A percentile compares a stretch with the other conserved stretches of the same genome.
Evolutionary conservation across 2,113 vertebrate species (phyloP).

Genomic region (Trichechus manatus): DNA sequence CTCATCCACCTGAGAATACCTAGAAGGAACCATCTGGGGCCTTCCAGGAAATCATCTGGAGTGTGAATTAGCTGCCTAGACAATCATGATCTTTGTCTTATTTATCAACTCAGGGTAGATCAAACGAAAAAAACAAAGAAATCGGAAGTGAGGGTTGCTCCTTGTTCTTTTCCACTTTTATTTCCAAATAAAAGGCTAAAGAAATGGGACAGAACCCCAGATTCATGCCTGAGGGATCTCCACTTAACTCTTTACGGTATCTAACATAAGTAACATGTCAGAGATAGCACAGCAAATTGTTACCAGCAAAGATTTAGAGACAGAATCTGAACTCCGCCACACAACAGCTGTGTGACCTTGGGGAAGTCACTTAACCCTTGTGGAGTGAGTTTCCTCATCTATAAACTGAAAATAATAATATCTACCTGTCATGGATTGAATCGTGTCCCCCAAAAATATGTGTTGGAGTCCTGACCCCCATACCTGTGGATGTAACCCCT

Average conservation of each 20-base stretch:
- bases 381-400: neutral
- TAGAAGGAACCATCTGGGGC: constrained; percentile 6
- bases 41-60: constrained; percentile 39
- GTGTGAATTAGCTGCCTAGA: constrained; percentile 8
- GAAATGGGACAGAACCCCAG: neutral
- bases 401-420: neutral
- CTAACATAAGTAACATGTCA: neutral
- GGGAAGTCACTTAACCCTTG: neutral
- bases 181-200: constrained; percentile 21
- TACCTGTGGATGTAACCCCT: neutral
- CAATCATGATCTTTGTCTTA: neutral
- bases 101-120: neutral
- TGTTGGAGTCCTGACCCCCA: neutral
- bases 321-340: neutral
- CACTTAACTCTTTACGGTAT: neutral
- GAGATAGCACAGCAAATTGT: rapidly evolving
- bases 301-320: neutral
- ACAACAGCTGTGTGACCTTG: neutral
- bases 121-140: constrained; percentile 5
- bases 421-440: neutral
- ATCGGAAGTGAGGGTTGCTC: neutral
- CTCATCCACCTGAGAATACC: constrained; percentile 48
- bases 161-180: neutral
- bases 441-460: neutral
- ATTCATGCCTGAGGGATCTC: neutral